Percentiles rank a stretch among this genome's conserved stretches.
These are phyloP conservation scores for Clarias laeviceps DNA, from an alignment of 2,797 vertebrate genomes.

Conservation along the genomic window DNA sequence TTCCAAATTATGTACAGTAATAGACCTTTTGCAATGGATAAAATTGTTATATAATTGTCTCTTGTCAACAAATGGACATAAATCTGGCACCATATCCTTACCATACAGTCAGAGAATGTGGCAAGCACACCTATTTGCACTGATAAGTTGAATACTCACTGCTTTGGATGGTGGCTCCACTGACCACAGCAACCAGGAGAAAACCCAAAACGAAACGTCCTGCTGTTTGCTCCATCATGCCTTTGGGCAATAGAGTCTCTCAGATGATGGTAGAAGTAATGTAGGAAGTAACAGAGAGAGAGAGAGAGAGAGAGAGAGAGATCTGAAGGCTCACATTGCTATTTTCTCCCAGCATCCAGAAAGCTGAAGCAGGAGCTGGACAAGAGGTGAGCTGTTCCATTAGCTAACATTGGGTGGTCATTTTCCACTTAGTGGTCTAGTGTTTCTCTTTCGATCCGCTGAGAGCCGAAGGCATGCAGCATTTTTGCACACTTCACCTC, in stretches of 20 bases:
- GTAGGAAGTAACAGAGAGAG: conserved; percentile 41
- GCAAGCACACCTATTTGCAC: too few relatives aligned
- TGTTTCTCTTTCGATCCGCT: conserved; percentile 75
- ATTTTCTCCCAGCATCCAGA: conserved; percentile 57
- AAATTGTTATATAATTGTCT: background rate
- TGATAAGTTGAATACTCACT: conserved; percentile 59
- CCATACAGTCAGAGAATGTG: background rate
- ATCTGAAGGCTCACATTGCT: conserved; percentile 48
- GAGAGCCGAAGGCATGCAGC: conserved; percentile 66
- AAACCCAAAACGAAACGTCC: conserved; percentile 61
- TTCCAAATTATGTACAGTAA: background rate
- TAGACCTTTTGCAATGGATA: background rate
- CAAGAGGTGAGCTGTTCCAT: conserved; percentile 70
- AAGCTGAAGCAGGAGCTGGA: conserved; percentile 46
- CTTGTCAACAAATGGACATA: background rate
- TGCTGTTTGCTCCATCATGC: conserved; percentile 67
- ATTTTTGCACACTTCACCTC: conserved; percentile 68
- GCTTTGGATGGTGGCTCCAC: conserved; percentile 65
- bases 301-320: background rate
- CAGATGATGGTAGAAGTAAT: conserved; percentile 51
- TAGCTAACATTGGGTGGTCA: conserved; percentile 68
- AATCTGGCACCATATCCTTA: background rate
- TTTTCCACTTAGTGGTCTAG: conserved; percentile 72
- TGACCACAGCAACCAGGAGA: conserved; percentile 66
- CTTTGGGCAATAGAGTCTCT: conserved; percentile 58